A percentile compares a stretch with the other conserved stretches of the same genome.
Evolutionary conservation across 2,888 invertebrate genomes (phyloP).

Genomic region (Diadegma fenestrale): DNA sequence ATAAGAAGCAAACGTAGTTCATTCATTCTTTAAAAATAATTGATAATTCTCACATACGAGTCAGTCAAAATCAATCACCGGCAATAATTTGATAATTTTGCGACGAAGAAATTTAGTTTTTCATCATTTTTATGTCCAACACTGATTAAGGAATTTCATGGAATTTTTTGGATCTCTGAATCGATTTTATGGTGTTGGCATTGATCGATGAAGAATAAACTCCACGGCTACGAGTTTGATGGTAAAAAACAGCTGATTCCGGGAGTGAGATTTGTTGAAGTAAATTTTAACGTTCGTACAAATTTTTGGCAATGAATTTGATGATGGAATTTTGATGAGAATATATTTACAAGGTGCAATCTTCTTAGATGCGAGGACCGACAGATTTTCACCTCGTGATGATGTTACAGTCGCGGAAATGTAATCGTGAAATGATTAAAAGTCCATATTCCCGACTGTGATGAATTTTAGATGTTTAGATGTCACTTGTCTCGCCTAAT

Average conservation of each 20-base stretch:
- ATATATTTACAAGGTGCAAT: neutral
- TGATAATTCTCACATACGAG: neutral
- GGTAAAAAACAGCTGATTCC: neutral
- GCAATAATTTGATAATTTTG: neutral
- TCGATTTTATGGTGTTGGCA: neutral
- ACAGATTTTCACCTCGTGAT: neutral
- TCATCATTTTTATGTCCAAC: neutral
- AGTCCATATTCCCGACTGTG: neutral
- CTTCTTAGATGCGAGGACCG: neutral
- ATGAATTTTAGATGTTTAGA: constrained; percentile 13
- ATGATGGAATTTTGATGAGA: neutral
- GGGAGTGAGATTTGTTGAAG: neutral
- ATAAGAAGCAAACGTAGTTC: neutral
- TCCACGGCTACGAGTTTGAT: neutral
- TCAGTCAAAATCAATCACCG: neutral
- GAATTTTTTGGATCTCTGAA: neutral
- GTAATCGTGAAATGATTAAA: neutral
- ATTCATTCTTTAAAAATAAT: neutral
- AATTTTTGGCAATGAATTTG: neutral
- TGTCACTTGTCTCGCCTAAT: constrained; percentile 35
- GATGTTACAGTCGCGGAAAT: neutral
- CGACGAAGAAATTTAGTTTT: neutral
- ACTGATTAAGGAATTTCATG: neutral
- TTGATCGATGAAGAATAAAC: neutral
- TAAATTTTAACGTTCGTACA: neutral